phyloP scores from a whole-genome alignment of 2,797 vertebrate genomes.

The Poeciliopsis presidionis region DNA sequence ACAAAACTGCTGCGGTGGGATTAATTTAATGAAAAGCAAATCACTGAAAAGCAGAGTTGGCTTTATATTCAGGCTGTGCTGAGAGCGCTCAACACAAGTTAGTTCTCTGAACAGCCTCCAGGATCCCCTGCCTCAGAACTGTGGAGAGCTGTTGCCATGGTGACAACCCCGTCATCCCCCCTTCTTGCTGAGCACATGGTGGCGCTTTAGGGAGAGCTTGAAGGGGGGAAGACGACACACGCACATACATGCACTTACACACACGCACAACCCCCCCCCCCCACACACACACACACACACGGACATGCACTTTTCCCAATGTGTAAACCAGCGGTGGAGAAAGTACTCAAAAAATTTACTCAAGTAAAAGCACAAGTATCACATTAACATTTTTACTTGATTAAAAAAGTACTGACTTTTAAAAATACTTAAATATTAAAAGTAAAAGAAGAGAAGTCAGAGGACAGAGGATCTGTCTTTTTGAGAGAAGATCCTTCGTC shows the following conservation, averaged over 20 bases:
- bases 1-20: not conserved
- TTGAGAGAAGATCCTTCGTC: not conserved
- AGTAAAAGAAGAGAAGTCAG: not conserved
- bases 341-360: no score
- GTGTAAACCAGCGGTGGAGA: not conserved
- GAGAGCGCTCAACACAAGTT: slow-evolving; percentile 36
- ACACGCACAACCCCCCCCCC: no score
- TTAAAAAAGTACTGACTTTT: no score
- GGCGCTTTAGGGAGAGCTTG: slow-evolving; percentile 34
- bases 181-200: slow-evolving; percentile 21
- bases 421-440: no score
- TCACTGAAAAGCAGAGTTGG: slow-evolving; percentile 28
- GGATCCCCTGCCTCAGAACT: slow-evolving; percentile 58
- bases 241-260: not conserved
- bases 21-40: slow-evolving; percentile 3
- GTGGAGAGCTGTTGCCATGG: slow-evolving; percentile 69
- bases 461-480: not conserved
- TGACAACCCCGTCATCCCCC: slow-evolving; percentile 41
- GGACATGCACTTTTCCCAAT: not conserved
- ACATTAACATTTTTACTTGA: no score
- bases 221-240: slow-evolving; percentile 1
- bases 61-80: slow-evolving; percentile 11
- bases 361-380: no score
- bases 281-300: slow-evolving; percentile 5
- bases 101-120: slow-evolving; percentile 34